A percentile compares a stretch with the other conserved stretches of the same genome.
phyloP scores from a whole-genome alignment of 2,113 vertebrate genomes.

The Labeo rohita region DNA sequence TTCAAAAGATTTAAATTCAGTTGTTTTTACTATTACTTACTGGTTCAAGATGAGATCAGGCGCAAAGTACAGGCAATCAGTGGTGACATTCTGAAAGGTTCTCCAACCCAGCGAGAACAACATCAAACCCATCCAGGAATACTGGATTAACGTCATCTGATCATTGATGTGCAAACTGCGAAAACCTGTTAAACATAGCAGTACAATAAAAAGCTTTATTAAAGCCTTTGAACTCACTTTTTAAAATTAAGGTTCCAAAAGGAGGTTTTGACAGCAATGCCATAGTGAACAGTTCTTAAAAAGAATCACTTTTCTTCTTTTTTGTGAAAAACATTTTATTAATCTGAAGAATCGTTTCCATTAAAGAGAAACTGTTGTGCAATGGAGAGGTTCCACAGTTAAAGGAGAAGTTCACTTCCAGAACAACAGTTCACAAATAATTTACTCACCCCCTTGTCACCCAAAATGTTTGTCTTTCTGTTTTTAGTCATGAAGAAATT shows the following conservation, averaged over 20 bases:
- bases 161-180: conserved; percentile 93
- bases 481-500: too few relatives aligned
- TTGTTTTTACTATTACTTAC: conserved; percentile 79
- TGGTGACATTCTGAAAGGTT: conserved; percentile 92
- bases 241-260: not conserved
- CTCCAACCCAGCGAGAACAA: conserved; percentile 96
- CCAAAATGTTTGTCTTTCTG: too few relatives aligned
- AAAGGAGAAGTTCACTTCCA: not conserved
- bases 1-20: not conserved
- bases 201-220: not conserved
- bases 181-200: conserved; percentile 80
- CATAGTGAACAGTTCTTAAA: not conserved
- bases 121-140: conserved; percentile 99
- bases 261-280: not conserved
- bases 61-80: conserved; percentile 94
- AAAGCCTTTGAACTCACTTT: not conserved
- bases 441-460: too few relatives aligned
- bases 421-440: too few relatives aligned
- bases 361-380: not conserved
- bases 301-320: not conserved
- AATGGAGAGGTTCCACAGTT: not conserved
- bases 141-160: conserved; percentile 99
- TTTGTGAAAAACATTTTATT: not conserved
- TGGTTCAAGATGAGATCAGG: conserved; percentile 93
- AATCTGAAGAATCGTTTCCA: too few relatives aligned